These are phyloP conservation scores for Drosophila equinoxialis DNA, from an alignment of 1,140 invertebrate species.

Conservation along the genomic window DNA sequence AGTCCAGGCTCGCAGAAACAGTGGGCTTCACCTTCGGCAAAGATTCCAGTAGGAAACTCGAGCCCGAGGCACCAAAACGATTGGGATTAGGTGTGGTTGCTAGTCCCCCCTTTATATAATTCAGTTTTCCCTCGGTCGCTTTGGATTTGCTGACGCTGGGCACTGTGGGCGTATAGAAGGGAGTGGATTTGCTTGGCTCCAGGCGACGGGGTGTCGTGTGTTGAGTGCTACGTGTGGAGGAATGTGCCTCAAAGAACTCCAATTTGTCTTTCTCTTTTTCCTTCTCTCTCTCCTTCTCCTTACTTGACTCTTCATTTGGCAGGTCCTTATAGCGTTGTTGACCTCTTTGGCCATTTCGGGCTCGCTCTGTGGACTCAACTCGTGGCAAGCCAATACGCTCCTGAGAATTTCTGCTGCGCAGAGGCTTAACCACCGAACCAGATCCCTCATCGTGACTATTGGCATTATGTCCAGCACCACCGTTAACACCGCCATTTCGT, in stretches of 20 bases:
- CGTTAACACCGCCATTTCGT: constrained; percentile 61
- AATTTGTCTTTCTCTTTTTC: constrained; percentile 54
- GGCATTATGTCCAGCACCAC: constrained; percentile 5
- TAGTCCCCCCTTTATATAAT: constrained; percentile 65
- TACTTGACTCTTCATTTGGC: constrained; percentile 64
- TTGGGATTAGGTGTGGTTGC: constrained; percentile 65
- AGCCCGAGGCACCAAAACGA: constrained; percentile 49
- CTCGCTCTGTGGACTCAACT: constrained; percentile 56
- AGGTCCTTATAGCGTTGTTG: constrained; percentile 69
- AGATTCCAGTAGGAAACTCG: constrained; percentile 60
- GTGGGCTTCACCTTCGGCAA: constrained; percentile 58
- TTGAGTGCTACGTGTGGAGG: constrained; percentile 53
- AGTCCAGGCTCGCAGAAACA: constrained; percentile 48
- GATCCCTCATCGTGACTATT: constrained; percentile 49
- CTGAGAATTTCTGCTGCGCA: constrained; percentile 48
- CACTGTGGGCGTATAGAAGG: constrained; percentile 82
- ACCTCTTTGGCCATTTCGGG: constrained; percentile 64
- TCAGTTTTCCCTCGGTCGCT: constrained; percentile 64
- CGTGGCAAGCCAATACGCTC: constrained; percentile 33
- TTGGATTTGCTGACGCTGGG: constrained; percentile 76
- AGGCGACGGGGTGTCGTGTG: constrained; percentile 65
- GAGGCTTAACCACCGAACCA: constrained; percentile 42
- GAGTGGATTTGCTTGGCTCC: constrained; percentile 75
- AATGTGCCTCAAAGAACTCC: constrained; percentile 62
- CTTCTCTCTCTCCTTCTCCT: constrained; percentile 46